Percentiles rank a stretch among this genome's conserved stretches.
phyloP scores from a whole-genome alignment of 1,140 invertebrate species.

The Artemia franciscana region DNA sequence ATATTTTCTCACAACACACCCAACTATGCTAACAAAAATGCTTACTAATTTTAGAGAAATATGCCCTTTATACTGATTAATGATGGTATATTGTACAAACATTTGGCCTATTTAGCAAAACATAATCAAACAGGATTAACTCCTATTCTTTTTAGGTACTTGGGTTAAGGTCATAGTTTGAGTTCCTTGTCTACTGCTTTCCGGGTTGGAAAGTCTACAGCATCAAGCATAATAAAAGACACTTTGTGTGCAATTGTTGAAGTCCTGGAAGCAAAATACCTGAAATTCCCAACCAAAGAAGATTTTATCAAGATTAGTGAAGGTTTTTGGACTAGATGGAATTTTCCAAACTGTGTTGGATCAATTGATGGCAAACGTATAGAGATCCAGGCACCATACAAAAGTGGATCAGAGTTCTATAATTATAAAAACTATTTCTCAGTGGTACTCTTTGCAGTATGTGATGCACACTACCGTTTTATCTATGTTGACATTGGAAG shows the following conservation, averaged over 20 bases:
- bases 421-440: conserved; percentile 20
- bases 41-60: no score
- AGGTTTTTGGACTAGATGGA: conserved; percentile 20
- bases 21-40: no score
- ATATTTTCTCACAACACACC: no score
- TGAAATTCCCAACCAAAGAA: conserved; percentile 10
- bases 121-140: no score
- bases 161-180: conserved; percentile 5
- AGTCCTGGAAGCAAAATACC: conserved; percentile 8
- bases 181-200: background rate
- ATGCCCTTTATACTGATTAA: no score
- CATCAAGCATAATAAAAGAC: background rate
- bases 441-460: conserved; percentile 21
- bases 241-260: conserved; percentile 4
- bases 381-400: conserved; percentile 13
- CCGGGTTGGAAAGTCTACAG: background rate
- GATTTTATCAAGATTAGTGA: conserved; percentile 12
- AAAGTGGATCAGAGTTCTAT: conserved; percentile 18
- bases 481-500: conserved; percentile 21
- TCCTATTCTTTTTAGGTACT: background rate
- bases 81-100: no score
- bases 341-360: conserved; percentile 25
- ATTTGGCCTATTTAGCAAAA: no score
- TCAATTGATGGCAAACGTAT: conserved; percentile 19
- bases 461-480: conserved; percentile 22